A percentile compares a stretch with the other conserved stretches of the same genome.
These are phyloP conservation scores for Hyposoter dolosus DNA, from an alignment of 2,888 invertebrate species.

Conservation along the genomic window DNA sequence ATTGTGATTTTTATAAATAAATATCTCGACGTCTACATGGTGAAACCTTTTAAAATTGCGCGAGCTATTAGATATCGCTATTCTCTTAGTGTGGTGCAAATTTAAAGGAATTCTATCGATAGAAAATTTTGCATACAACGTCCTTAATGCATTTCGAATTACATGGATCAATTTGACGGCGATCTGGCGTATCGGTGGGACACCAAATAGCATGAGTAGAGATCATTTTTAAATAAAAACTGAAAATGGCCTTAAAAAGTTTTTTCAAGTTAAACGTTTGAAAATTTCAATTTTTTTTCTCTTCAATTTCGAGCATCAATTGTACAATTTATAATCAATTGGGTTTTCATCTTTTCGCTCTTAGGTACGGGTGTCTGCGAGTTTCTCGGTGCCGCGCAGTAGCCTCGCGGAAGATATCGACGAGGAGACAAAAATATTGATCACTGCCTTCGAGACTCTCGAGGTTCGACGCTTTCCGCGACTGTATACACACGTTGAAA, in stretches of 20 bases:
- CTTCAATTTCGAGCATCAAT: not conserved
- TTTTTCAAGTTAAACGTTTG: not conserved
- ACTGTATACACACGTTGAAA: constrained; percentile 16
- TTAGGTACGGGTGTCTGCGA: not conserved
- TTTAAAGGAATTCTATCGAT: too few species aligned
- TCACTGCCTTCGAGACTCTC: constrained; percentile 59
- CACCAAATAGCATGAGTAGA: too few species aligned
- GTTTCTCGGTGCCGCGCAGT: constrained; percentile 11
- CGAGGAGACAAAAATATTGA: constrained; percentile 68
- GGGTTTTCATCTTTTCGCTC: not conserved
- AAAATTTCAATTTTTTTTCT: not conserved
- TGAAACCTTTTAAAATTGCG: too few species aligned
- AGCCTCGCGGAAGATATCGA: constrained; percentile 31
- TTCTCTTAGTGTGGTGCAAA: too few species aligned
- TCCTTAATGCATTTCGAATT: too few species aligned
- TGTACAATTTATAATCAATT: not conserved
- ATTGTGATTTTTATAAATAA: too few species aligned
- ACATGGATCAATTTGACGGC: too few species aligned
- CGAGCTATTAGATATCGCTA: too few species aligned
- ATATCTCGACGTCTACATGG: too few species aligned
- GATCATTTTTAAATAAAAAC: not conserved
- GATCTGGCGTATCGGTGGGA: too few species aligned
- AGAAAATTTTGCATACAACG: too few species aligned
- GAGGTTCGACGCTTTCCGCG: constrained; percentile 49
- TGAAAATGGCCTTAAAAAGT: not conserved